Base-by-base conservation (phyloP, 2,888 invertebrate species). In the Molorchus minor region DNA sequence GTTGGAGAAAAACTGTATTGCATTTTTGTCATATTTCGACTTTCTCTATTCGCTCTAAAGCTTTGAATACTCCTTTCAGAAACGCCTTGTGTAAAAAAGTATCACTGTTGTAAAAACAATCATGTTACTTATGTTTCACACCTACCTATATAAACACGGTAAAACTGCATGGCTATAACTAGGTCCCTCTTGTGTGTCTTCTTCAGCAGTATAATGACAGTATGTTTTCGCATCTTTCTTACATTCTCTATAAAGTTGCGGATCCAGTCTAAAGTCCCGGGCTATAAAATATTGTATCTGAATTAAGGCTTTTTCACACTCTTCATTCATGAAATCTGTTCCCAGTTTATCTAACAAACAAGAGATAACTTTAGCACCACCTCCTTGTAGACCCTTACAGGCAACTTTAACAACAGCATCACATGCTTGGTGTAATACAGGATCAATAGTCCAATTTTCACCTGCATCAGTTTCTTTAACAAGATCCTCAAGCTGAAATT, bases 271-370 rank as follows among this genome's bases (percentile, higher is more conserved):
- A 78, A 95, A 99, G 81, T 98, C 94, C 71, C 99, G 87, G 0
- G 96, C 93, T 62, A 98, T 88, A 81, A 99, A 99, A 80, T 97
- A 99, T 77, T 99, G 97, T 73, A 99, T 95, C 81, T 98, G 95
- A 58, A 98, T 84, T 38, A 99, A 83, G 5, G 95, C 92, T 64
- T 91, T 88, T 82, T 96, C 95, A 83, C 99, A 99, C 12, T 91
- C 89, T 58, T 88, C 87, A 0, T 87, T 90, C 96, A 98, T 98
- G 36, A 87, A 83, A 55, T 87, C 87, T 1, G 91, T 89, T 33
- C 92, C 93, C 45, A 98, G 84, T 76, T 94, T 92, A 71, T 95
- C 93, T 93, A 98, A 93, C 25, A 99, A 84, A 76, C 98, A 99
- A 15, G 91, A 90, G 86, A 99, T 91, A 0, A 98, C 91, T 74